Evolutionary conservation across 2,888 invertebrate genomes (phyloP), one percentile per base, ranked within the genome.

Genomic region (Tethea ocularis): DNA sequence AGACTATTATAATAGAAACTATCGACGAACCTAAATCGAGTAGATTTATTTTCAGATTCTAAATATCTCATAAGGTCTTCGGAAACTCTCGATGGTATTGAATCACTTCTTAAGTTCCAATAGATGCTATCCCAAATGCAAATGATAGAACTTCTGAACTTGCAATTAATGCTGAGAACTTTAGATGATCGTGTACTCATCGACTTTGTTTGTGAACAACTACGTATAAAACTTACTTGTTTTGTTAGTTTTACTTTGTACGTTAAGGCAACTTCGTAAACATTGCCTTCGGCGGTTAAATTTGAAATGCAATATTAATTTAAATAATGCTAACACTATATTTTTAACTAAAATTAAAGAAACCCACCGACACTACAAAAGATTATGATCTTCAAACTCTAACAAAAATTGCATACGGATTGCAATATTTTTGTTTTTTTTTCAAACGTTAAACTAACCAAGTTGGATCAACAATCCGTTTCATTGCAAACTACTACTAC

Each of bases 111-210:
- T 26, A 53, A 53, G 29, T 53, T 53, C 17, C 63, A 60, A 63
- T 61, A 68, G 71, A 66, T 66, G 20, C 56, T 63, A 72, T 68
- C 63, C 58, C 24, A 51, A 62, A 79, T 74, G 78, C 75, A 74
- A 71, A 74, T 71, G 67, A 62, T 57, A 65, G 24, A 71, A 77
- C 59, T 71, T 71, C 60, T 61, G 66, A 64, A 64, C 61, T 71
- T 67, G 71, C 66, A 68, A 70, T 51, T 22, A 46, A 46, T 26
- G 26, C 26, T 17, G 13, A 26, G 13, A 46, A 56, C 41, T 46
- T 23, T 54, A 7, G 24, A 33, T 36, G 41, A 52, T 23, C 22
- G 26, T 26, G 38, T 53, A 55, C 57, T 57, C 57, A 59, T 54
- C n/a, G 54, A 54, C 53, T 51, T 36, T 33, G 53, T 33, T 53